Evolutionary conservation across 2,113 vertebrate species (phyloP).

Genomic region (Athene cunicularia): DNA sequence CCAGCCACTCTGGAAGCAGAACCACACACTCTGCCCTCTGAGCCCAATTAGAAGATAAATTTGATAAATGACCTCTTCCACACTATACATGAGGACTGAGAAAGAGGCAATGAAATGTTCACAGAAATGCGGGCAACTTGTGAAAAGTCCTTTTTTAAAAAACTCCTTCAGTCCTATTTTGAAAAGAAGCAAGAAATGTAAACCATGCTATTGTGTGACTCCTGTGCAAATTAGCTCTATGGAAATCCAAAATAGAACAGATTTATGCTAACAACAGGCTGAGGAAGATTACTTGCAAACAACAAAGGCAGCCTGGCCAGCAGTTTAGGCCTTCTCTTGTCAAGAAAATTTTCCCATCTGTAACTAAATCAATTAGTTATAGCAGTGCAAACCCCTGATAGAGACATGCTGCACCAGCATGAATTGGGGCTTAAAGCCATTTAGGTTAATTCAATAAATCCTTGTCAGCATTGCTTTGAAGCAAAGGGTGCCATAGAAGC

Average conservation of each 20-base stretch:
- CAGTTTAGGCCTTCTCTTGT: conserved; percentile 61
- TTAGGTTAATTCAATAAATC: conserved; percentile 70
- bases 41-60: not conserved
- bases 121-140: not conserved
- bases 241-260: conserved; percentile 54
- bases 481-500: conserved; percentile 23
- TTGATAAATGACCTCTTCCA: not conserved
- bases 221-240: conserved; percentile 33
- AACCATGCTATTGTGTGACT: conserved; percentile 18
- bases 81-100: not conserved
- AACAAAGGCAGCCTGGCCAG: conserved; percentile 62
- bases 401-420: conserved; percentile 64
- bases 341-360: conserved; percentile 67
- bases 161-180: not conserved
- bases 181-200: conserved; percentile 33
- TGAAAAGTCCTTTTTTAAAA: not conserved
- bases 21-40: not conserved
- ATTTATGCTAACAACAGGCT: conserved; percentile 58
- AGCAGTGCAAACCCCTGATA: conserved; percentile 60
- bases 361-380: conserved; percentile 70
- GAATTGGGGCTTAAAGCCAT: conserved; percentile 66
- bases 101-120: not conserved
- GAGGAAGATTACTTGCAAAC: conserved; percentile 57
- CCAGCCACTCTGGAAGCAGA: not conserved
- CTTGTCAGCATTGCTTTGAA: conserved; percentile 63